Evolutionary conservation across 2,113 vertebrate genomes (phyloP), one percentile per base, ranked within the genome.

Genomic region (Leuciscus idus): DNA sequence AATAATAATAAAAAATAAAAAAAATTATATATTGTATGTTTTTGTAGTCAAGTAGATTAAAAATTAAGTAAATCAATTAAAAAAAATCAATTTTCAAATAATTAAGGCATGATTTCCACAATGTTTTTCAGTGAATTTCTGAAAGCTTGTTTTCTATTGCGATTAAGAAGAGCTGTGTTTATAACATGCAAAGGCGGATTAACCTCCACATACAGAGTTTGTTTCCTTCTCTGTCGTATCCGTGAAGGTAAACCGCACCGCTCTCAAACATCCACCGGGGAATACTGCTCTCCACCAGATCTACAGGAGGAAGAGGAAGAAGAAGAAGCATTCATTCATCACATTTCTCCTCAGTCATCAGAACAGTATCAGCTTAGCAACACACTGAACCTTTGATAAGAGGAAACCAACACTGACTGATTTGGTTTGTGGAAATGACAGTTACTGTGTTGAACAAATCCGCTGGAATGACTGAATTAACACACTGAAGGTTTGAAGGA

Each of bases 171-270:
- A 26, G 26, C 61, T 9, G 2, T 36, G 17, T 55, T 59, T 80
- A 46, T 28, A 43, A 28, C 7, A 21, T 19, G 12, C 11, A 59
- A 39, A 6, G 21, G 23, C 5, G 8, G 7, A 6, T 12, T 81
- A 66, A 87, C 59, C 66, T 11, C 88, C 62, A 96, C 97, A 90
- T 95, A 99, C 98, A 97, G 81, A 99, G 92, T 92, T 99, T 99
- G 94, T 97, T 97, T 86, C 97, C 97, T 83, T 99, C 98, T 92
- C 96, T 99, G 93, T 99, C 98, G 6, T 98, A 99, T 85, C 98
- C 98, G 36, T 99, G 97, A 79, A 99, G 97, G 90, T 94, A 99
- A 86, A 97, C 92, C 6, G 96, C 93, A 82, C 98, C 98, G 28
- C 84, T 95, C 91, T 98, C 97, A 91, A 99, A 96, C 90, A 97